A percentile compares a stretch with the other conserved stretches of the same genome.
phyloP scores from a whole-genome alignment of 2,113 vertebrate species.

The Nothocercus nigrocapillus region DNA sequence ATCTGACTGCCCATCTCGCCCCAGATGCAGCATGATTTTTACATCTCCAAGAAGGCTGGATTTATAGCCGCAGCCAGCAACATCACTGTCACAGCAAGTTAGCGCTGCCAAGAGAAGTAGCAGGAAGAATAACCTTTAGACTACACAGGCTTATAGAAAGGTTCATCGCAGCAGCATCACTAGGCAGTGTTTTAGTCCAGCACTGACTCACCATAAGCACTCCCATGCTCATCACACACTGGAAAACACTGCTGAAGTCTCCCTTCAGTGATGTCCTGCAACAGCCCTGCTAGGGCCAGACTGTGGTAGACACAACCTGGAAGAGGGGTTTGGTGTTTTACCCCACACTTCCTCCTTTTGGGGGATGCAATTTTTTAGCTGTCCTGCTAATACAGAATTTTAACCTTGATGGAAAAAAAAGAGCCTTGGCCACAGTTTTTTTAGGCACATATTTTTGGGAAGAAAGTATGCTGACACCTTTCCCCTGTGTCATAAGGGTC shows the following conservation, averaged over 20 bases:
- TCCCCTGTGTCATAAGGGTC: neutral
- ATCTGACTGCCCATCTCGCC: neutral
- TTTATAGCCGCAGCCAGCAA: constrained; percentile 11
- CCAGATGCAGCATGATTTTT: neutral
- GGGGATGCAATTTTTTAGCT: neutral
- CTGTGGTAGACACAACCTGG: neutral
- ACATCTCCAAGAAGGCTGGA: neutral
- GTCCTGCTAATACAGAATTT: neutral
- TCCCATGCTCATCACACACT: neutral
- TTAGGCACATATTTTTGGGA: neutral
- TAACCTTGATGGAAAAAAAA: neutral
- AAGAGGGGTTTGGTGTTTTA: neutral
- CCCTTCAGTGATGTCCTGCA: neutral
- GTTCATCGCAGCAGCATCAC: neutral
- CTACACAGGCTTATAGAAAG: neutral
- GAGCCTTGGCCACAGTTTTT: rapidly evolving
- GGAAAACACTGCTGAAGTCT: neutral
- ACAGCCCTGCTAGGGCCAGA: rapidly evolving
- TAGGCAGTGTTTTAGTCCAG: neutral
- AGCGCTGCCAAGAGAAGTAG: neutral
- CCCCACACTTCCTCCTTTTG: neutral
- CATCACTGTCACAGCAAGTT: constrained; percentile 18
- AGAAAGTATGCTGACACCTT: neutral
- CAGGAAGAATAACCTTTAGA: neutral
- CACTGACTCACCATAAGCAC: constrained; percentile 43